Conservation (phyloP, 2,888 invertebrate species). For the Cheilosia vernalis region DNA sequence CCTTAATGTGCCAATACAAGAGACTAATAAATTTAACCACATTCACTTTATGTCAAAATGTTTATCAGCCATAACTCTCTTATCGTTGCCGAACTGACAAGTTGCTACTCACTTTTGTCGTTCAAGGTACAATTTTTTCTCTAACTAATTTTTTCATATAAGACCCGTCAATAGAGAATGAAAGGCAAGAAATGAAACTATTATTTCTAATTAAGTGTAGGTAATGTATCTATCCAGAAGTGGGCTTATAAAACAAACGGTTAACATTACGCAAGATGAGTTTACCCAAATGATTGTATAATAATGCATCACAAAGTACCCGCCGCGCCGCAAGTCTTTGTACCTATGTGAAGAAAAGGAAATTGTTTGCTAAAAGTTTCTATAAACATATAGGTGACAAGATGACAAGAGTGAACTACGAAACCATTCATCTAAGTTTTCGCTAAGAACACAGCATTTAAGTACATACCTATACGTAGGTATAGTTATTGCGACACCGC, state of each 20-base stretch:
- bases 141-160: too few species aligned
- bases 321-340: neutral
- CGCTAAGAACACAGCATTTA: neutral
- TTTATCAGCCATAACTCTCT: too few species aligned
- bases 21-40: too few species aligned
- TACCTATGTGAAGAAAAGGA: neutral
- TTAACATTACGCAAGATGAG: neutral
- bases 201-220: neutral
- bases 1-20: too few species aligned
- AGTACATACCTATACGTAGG: neutral
- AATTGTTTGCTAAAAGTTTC: constrained; percentile 5
- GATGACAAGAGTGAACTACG: constrained; percentile 1
- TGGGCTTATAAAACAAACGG: neutral
- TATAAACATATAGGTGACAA: neutral
- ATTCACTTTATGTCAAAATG: too few species aligned
- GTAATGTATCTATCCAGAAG: neutral
- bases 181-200: neutral
- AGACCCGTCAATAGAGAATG: too few species aligned
- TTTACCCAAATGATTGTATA: neutral
- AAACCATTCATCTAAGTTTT: constrained; percentile 10
- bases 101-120: too few species aligned
- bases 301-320: constrained; percentile 7
- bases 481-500: neutral
- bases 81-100: too few species aligned
- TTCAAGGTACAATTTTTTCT: too few species aligned